Evolutionary conservation across 2,888 invertebrate species (phyloP), one percentile per base, ranked within the genome.

Genomic region (Phasia obesa): DNA sequence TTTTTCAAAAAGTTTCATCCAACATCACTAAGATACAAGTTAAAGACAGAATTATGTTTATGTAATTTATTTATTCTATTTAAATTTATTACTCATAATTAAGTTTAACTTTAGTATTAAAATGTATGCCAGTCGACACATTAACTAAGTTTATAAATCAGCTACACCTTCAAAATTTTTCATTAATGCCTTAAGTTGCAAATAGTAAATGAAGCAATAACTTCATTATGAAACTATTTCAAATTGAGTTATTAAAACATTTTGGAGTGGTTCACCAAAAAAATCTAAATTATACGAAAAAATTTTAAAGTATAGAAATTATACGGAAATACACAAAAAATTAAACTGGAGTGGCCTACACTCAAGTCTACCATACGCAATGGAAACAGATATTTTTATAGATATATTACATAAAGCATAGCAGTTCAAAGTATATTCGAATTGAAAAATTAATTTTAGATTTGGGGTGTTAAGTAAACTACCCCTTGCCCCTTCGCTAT

Each of bases 71-170:
- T 55, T 23, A 55, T 70, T 55, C 23, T 62, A 70, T 77, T 55
- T 55, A 70, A 55, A 74, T 79, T 67, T 79, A 73, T 79, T 73
- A 80, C 35, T 62, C 51, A 79, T 67, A 73, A 67, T 73, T 31
- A 79, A 53, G 65, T 73, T 69, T 53, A 27, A 67, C 51, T 77
- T 77, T 47, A 60, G 53, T 47, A 25, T 70, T 55, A 23, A 23
- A 38, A 57, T 67, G 19, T 57, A n/a, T 47, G 57, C n/a, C 11
- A 57, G 27, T 9, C 25, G 42, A 19, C 42, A 69, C 23, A 51
- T 42, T 51, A 67, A 79, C 67, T 53, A 79, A 60, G 19, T 79
- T 35, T 35, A 79, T 73, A 59, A 73, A 79, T 79, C 73, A 73
- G 44, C 23, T 57, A 42, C 67, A 71, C 65, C 59, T 53, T 59